phyloP scores from a whole-genome alignment of 2,113 vertebrate species.

The Lophochroa leadbeateri region DNA sequence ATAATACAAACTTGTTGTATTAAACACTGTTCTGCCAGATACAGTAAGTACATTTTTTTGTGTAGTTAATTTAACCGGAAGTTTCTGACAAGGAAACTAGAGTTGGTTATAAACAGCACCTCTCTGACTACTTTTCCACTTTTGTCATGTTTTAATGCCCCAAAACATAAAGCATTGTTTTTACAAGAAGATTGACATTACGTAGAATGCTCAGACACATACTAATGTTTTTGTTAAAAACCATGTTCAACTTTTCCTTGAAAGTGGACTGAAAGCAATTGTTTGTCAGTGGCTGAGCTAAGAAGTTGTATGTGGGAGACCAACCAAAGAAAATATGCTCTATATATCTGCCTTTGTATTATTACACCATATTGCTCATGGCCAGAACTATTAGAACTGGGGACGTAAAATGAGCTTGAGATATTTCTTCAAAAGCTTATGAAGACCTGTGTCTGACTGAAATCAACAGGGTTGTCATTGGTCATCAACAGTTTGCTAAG shows the following conservation, averaged over 20 bases:
- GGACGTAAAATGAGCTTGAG: neutral
- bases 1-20: neutral
- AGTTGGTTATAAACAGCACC: neutral
- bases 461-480: neutral
- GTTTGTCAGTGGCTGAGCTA: neutral
- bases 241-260: neutral
- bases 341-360: neutral
- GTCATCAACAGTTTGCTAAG: neutral
- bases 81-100: neutral
- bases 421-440: neutral
- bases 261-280: conserved; percentile 24
- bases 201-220: neutral
- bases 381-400: neutral
- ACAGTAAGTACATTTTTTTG: neutral
- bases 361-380: neutral
- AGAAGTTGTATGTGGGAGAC: neutral
- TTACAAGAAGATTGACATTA: neutral
- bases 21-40: neutral
- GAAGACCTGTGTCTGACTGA: neutral
- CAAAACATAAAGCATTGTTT: neutral
- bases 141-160: neutral
- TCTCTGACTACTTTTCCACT: neutral
- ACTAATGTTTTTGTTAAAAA: neutral
- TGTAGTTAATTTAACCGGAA: neutral
- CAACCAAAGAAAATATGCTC: neutral